A percentile compares a stretch with the other conserved stretches of the same genome.
These are phyloP conservation scores for Pseudotriccus pelzelni DNA, from an alignment of 2,797 vertebrate species.

Conservation along the genomic window DNA sequence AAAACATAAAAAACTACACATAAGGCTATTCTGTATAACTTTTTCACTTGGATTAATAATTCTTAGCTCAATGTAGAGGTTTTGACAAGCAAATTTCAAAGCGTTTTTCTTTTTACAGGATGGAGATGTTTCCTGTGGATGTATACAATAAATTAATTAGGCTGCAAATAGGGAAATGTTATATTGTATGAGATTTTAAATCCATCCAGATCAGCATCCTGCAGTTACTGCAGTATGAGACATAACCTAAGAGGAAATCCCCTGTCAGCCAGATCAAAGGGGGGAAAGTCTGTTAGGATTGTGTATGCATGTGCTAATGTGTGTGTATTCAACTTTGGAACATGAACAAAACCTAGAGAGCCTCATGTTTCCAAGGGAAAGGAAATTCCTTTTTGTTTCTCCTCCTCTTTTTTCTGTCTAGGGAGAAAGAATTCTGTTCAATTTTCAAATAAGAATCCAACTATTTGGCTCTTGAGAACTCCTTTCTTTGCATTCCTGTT, in stretches of 20 bases:
- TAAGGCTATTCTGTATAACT: not conserved
- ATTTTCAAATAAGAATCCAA: not conserved
- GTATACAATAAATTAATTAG: constrained; percentile 51
- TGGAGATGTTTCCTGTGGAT: constrained; percentile 49
- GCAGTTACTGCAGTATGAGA: not conserved
- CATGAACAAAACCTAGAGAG: constrained; percentile 21
- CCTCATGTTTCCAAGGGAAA: not conserved
- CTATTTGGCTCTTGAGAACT: not conserved
- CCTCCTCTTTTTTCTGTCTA: not conserved
- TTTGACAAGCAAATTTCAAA: not conserved
- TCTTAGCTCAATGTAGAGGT: not conserved
- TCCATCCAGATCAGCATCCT: constrained; percentile 28
- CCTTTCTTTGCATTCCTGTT: not conserved
- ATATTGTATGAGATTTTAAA: constrained; percentile 34
- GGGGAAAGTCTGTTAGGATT: not conserved
- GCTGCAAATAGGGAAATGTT: not conserved
- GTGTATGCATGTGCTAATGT: not conserved
- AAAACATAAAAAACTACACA: not conserved
- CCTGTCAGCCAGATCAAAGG: constrained; percentile 33
- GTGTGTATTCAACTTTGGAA: not conserved
- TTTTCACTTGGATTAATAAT: not conserved
- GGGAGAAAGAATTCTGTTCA: not conserved
- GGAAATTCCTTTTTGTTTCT: constrained; percentile 35
- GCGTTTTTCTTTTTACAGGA: constrained; percentile 40
- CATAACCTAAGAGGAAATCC: constrained; percentile 55